Base-by-base conservation (phyloP, 2,797 vertebrate species). In the Aulostomus chinensis region DNA sequence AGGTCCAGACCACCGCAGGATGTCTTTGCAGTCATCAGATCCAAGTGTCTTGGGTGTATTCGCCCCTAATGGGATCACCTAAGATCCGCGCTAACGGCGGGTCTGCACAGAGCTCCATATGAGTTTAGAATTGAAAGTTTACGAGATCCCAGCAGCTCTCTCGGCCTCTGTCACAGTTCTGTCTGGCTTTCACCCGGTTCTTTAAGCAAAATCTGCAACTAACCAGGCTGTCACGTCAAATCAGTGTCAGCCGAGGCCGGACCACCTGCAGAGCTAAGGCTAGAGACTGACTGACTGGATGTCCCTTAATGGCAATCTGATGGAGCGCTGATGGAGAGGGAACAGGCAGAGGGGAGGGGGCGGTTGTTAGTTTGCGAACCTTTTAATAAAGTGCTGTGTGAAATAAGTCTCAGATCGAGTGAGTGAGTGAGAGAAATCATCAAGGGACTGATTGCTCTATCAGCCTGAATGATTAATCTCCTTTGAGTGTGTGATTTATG, bases 401-500 rank as follows among this genome's bases (percentile, higher is more conserved):
- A 64, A 78, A 78, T 60, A 61, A 60, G 59, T 28, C 61, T 60
- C 20, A 49, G 58, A 73, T 38, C 49, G 56, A 68, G 30, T 38
- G 48, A 45, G 45, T 46, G 55, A 54, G 48, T 13, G 46, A 57
- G 73, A 61, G 63, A 64, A 78, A 75, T 60, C 72, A 60, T 73
- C 72, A 60, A 61, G 59, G 51, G 61, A 46, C 59, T 80, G 78
- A 84, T 84, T 73, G 67, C 52, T 85, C 74, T 49, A 72, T 80
- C 80, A 78, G 62, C 32, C 59, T 18, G 16, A 40, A 70, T 85
- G 76, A 88, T 83, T 70, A 73, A 87, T 86, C 20, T 37, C 9
- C 58, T 71, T 54, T 42, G 56, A 78, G 62, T 21, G 45, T 31
- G 46, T 88, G 88, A 89, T 87, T 77, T 78, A 88, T 88, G 69